Percentiles rank a stretch among this genome's conserved stretches.
Evolutionary conservation across 2,888 invertebrate species (phyloP).

Genomic region (Drosophila mettleri): DNA sequence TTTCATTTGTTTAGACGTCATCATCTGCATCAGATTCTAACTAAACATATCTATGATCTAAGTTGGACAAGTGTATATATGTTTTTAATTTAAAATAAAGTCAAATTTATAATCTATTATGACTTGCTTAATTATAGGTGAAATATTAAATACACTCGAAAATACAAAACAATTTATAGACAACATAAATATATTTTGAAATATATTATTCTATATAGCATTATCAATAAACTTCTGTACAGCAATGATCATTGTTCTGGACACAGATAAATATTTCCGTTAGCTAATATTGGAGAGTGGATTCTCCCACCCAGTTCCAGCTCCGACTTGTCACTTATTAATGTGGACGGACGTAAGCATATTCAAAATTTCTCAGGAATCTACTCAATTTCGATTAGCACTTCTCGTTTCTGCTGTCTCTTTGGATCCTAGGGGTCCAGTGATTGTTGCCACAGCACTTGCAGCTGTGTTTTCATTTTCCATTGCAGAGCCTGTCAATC

Average conservation of each 20-base stretch:
- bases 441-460: constrained; percentile 13
- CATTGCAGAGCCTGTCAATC: constrained; percentile 23
- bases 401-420: not conserved
- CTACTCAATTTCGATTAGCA: constrained; percentile 3
- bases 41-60: not conserved
- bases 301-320: not conserved
- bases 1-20: constrained; percentile 25
- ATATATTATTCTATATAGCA: not conserved
- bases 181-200: not conserved
- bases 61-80: not conserved
- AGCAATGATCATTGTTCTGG: not conserved
- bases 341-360: not conserved
- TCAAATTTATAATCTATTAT: not conserved
- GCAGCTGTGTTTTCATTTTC: constrained; percentile 25
- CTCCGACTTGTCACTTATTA: not conserved
- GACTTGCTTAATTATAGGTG: not conserved
- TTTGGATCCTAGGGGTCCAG: not conserved
- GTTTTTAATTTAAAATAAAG: not conserved
- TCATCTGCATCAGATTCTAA: not conserved
- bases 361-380: not conserved
- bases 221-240: not conserved
- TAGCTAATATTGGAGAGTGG: not conserved
- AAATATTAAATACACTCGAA: too few relatives aligned
- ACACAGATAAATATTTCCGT: not conserved
- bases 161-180: too few relatives aligned